A percentile compares a stretch with the other conserved stretches of the same genome.
Evolutionary conservation across 2,888 invertebrate genomes (phyloP).

Genomic region (Eupelmus urozonus): DNA sequence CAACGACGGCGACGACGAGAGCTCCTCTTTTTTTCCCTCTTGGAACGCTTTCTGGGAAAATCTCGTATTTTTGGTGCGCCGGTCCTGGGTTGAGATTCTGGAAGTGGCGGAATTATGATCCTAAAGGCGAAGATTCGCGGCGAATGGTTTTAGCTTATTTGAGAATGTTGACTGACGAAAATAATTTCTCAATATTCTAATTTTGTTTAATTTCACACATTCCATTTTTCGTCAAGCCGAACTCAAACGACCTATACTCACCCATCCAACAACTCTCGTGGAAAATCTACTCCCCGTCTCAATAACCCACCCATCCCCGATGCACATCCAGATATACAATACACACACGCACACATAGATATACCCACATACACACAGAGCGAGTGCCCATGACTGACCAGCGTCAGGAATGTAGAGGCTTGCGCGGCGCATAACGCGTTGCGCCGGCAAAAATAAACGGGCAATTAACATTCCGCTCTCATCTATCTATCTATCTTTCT

Average conservation of each 20-base stretch:
- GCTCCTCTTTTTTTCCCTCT: not conserved
- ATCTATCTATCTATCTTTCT: constrained; percentile 65
- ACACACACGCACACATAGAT: not conserved
- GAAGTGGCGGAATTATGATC: too few relatives aligned
- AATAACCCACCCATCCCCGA: too few relatives aligned
- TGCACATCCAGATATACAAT: too few relatives aligned
- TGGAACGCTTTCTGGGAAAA: not conserved
- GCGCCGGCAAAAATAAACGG: constrained; percentile 71
- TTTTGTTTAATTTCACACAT: too few relatives aligned
- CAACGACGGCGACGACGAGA: constrained; percentile 29
- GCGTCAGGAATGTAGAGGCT: constrained; percentile 43
- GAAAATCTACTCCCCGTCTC: too few relatives aligned
- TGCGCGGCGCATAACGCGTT: not conserved
- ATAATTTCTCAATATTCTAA: too few relatives aligned
- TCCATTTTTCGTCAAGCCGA: too few relatives aligned
- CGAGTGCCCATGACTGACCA: constrained; percentile 37
- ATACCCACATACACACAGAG: not conserved
- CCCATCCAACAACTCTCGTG: too few relatives aligned
- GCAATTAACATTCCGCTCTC: constrained; percentile 74
- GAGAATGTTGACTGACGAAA: too few relatives aligned
- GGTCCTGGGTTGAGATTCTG: not conserved
- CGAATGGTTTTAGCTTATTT: too few relatives aligned
- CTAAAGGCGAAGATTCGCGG: too few relatives aligned
- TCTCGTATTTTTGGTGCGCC: not conserved
- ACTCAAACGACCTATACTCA: too few relatives aligned